phyloP scores from a whole-genome alignment of 2,888 invertebrate species.

The Norana najaformis region DNA sequence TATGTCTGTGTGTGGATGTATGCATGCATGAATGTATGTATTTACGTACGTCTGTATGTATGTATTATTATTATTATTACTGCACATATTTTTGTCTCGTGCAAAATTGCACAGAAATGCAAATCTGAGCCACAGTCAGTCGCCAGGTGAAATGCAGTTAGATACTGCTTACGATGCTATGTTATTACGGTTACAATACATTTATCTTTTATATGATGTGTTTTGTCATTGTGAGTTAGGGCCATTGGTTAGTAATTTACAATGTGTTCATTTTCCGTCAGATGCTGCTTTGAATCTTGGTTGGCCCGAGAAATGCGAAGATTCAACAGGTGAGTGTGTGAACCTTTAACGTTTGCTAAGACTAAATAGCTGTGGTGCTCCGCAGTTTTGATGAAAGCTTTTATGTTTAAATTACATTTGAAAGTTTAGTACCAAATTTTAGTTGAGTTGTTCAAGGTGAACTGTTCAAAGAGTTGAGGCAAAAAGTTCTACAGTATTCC shows the following conservation, averaged over 20 bases:
- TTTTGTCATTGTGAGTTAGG: not conserved
- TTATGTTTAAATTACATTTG: not conserved
- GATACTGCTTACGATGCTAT: no score
- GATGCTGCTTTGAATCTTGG: not conserved
- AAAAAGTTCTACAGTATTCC: not conserved
- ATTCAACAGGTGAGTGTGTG: not conserved
- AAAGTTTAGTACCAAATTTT: not conserved
- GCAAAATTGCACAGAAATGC: no score
- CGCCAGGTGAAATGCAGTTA: no score
- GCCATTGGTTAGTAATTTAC: not conserved
- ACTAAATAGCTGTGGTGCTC: not conserved
- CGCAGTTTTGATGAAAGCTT: not conserved
- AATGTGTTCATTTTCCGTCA: not conserved
- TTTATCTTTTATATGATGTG: no score
- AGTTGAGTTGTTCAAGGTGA: not conserved
- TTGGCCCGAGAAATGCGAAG: conserved; percentile 16
- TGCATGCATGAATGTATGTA: no score
- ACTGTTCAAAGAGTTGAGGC: not conserved
- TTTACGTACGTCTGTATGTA: no score
- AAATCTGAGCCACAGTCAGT: no score
- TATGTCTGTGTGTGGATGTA: no score
- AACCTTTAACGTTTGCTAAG: not conserved
- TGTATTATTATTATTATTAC: no score
- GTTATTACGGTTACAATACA: no score
- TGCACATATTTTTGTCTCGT: no score